Evolutionary conservation across 2,797 vertebrate species (phyloP).

Genomic region (Meda fulgida): DNA sequence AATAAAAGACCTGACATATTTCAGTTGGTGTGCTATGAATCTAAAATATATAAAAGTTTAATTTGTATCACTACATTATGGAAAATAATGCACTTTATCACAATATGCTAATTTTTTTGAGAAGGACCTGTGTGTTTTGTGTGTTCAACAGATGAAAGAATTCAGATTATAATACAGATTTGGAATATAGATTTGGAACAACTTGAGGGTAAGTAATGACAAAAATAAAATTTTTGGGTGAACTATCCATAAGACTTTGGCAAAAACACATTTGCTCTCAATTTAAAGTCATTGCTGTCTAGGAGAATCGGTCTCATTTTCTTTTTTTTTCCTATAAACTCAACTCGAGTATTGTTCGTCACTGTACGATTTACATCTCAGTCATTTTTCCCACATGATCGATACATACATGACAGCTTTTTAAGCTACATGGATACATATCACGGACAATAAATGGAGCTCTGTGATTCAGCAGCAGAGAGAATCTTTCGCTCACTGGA

Average conservation of each 20-base stretch:
- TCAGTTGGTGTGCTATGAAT: too few relatives aligned
- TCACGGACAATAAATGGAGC: conserved; percentile 41
- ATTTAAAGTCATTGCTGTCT: neutral
- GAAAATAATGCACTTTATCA: too few relatives aligned
- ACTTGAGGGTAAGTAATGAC: too few relatives aligned
- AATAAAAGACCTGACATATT: too few relatives aligned
- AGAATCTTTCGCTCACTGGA: neutral
- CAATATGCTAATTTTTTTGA: too few relatives aligned
- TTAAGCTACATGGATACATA: conserved; percentile 31
- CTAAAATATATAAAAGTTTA: too few relatives aligned
- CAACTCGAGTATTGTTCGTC: neutral
- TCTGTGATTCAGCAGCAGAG: conserved; percentile 39
- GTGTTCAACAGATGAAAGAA: too few relatives aligned
- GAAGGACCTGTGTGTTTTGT: too few relatives aligned
- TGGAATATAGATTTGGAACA: too few relatives aligned
- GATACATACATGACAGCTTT: conserved; percentile 35
- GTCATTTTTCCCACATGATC: conserved; percentile 23
- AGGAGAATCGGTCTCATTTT: neutral
- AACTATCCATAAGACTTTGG: neutral
- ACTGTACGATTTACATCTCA: neutral
- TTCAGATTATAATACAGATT: too few relatives aligned
- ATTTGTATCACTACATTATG: too few relatives aligned
- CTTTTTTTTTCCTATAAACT: neutral
- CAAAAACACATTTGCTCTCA: neutral
- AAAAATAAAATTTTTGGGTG: too few relatives aligned